Evolutionary conservation across 2,888 invertebrate genomes (phyloP).

Genomic region (Drosophila conformis): DNA sequence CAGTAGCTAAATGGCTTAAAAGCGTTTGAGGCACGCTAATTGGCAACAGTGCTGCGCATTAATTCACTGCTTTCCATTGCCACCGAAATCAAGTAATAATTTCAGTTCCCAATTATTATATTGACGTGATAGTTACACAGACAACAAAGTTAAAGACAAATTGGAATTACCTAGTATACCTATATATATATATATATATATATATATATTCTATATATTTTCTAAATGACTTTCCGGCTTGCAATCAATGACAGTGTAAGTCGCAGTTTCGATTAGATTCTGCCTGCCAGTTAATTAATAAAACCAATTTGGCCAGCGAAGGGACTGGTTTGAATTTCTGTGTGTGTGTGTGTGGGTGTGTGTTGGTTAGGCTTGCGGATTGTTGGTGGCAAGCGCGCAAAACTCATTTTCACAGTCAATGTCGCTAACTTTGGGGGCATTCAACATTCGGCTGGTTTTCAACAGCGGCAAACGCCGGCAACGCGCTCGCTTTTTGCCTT

Average conservation of each 20-base stretch:
- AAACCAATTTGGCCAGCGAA: slow-evolving; percentile 38
- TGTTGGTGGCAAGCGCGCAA: slow-evolving; percentile 10
- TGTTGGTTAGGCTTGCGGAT: not conserved
- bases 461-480: slow-evolving; percentile 3
- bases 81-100: not conserved
- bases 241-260: slow-evolving; percentile 4
- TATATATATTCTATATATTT: not conserved
- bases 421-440: slow-evolving; percentile 47
- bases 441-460: slow-evolving; percentile 11
- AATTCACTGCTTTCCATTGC: slow-evolving; percentile 24
- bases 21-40: slow-evolving; percentile 52
- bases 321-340: not conserved
- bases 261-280: slow-evolving; percentile 12
- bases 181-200: no score
- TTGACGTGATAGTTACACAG: not conserved
- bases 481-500: not conserved
- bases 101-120: slow-evolving; percentile 15
- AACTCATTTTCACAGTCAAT: slow-evolving; percentile 73
- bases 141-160: not conserved
- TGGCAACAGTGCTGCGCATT: slow-evolving; percentile 49
- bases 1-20: slow-evolving; percentile 10
- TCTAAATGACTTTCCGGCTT: not conserved
- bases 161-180: not conserved
- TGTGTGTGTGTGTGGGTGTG: not conserved
- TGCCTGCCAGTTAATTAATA: slow-evolving; percentile 32